These are phyloP conservation scores for Vanessa cardui DNA, from an alignment of 2,888 invertebrate species.

Conservation along the genomic window DNA sequence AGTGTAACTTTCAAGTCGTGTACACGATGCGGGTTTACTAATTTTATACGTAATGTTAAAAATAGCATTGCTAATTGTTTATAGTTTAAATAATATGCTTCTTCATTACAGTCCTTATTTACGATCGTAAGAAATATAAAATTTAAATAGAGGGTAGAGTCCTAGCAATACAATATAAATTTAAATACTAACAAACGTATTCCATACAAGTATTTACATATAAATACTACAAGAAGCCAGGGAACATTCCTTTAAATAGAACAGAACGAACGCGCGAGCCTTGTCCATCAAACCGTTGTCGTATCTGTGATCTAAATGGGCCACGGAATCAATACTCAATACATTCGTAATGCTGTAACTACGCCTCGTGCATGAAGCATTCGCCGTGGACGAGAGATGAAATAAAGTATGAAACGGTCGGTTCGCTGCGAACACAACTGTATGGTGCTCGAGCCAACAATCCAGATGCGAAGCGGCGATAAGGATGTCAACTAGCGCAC, in stretches of 20 bases:
- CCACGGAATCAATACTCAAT: slow-evolving; percentile 69
- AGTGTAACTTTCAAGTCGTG: background rate
- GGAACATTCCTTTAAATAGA: slow-evolving; percentile 64
- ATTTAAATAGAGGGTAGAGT: too few species aligned
- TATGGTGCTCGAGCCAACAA: slow-evolving; percentile 65
- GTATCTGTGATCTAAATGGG: slow-evolving; percentile 77
- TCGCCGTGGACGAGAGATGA: slow-evolving; percentile 66
- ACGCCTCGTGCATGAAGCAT: slow-evolving; percentile 68
- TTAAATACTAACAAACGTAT: slow-evolving; percentile 11
- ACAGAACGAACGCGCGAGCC: slow-evolving; percentile 59
- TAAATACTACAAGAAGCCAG: slow-evolving; percentile 6
- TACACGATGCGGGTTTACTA: background rate
- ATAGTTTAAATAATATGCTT: too few species aligned
- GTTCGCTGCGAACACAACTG: slow-evolving; percentile 43
- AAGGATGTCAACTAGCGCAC: slow-evolving; percentile 73
- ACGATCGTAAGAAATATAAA: too few species aligned
- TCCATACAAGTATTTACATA: slow-evolving; percentile 8
- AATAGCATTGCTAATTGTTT: background rate
- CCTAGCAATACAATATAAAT: slow-evolving; percentile 7
- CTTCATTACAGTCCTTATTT: background rate
- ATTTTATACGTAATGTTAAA: background rate
- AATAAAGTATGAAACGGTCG: slow-evolving; percentile 65
- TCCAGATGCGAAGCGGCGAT: slow-evolving; percentile 75
- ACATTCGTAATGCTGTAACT: slow-evolving; percentile 63
- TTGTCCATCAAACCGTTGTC: slow-evolving; percentile 69